A percentile compares a stretch with the other conserved stretches of the same genome.
phyloP scores from a whole-genome alignment of 2,797 vertebrate genomes.

The Orientallactaga sibirica region DNA sequence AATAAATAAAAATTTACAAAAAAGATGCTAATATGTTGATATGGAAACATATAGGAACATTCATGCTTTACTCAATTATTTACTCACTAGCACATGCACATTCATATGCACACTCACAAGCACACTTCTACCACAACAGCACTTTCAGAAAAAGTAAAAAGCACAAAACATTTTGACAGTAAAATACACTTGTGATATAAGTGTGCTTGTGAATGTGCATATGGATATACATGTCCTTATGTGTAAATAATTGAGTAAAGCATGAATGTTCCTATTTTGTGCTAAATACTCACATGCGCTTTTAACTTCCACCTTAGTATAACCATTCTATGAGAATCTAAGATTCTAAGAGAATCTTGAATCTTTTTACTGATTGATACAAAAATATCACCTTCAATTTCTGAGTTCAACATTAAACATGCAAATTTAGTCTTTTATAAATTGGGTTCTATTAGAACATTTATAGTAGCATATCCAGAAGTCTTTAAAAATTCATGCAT shows the following conservation, averaged over 20 bases:
- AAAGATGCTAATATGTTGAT: neutral
- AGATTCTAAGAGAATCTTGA: neutral
- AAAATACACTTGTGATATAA: neutral
- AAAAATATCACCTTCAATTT: neutral
- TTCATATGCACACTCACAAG: no score
- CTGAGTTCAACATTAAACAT: conserved; percentile 8
- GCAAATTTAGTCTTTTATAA: conserved; percentile 4
- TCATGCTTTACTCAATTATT: no score
- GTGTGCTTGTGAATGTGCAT: rapidly evolving
- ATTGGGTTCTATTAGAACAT: neutral
- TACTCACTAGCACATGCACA: no score
- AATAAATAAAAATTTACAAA: no score
- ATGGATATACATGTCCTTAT: neutral
- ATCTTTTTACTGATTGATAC: neutral
- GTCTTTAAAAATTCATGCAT: neutral
- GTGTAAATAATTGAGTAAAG: neutral
- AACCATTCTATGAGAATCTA: neutral
- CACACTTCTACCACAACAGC: no score
- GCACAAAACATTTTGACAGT: no score
- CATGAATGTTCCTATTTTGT: neutral
- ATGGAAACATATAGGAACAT: neutral
- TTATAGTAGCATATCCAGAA: neutral
- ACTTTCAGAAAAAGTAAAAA: no score
- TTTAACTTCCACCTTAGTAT: neutral
- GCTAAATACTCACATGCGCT: neutral